phyloP scores from a whole-genome alignment of 2,888 invertebrate genomes.

The Caenorhabditis sp. region DNA sequence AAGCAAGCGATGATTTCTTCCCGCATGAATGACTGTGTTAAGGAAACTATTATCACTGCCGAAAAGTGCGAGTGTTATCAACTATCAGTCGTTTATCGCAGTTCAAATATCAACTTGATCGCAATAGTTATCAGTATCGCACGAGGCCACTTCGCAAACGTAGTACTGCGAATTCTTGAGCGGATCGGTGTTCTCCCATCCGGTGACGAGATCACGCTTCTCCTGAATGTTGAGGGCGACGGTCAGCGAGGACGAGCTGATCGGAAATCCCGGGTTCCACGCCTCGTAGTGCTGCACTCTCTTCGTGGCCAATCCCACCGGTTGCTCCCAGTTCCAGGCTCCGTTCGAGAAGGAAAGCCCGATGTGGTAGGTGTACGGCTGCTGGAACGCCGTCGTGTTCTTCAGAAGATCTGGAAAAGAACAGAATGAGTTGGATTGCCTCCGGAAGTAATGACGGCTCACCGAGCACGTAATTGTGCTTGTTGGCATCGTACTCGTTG shows the following conservation, averaged over 20 bases:
- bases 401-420: slow-evolving; percentile 5
- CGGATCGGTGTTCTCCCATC: slow-evolving; percentile 21
- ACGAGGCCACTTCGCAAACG: slow-evolving; percentile 28
- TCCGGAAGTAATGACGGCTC: neutral
- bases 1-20: too few species aligned
- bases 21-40: too few species aligned
- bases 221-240: slow-evolving; percentile 6
- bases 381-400: neutral
- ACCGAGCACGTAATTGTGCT: slow-evolving; percentile 32
- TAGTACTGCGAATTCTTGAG: neutral
- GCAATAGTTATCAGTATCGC: slow-evolving; percentile 41
- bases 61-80: neutral
- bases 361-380: slow-evolving; percentile 18
- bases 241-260: neutral
- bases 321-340: slow-evolving; percentile 15
- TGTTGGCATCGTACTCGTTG: slow-evolving; percentile 33
- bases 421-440: neutral
- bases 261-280: slow-evolving; percentile 16
- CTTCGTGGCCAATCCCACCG: neutral
- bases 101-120: neutral
- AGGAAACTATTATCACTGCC: neutral
- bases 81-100: too few species aligned
- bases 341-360: slow-evolving; percentile 17
- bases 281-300: neutral
- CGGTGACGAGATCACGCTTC: neutral